Percentiles rank a stretch among this genome's conserved stretches.
These are phyloP conservation scores for Sebastes vulpes DNA, from an alignment of 2,797 vertebrate species.

Conservation along the genomic window DNA sequence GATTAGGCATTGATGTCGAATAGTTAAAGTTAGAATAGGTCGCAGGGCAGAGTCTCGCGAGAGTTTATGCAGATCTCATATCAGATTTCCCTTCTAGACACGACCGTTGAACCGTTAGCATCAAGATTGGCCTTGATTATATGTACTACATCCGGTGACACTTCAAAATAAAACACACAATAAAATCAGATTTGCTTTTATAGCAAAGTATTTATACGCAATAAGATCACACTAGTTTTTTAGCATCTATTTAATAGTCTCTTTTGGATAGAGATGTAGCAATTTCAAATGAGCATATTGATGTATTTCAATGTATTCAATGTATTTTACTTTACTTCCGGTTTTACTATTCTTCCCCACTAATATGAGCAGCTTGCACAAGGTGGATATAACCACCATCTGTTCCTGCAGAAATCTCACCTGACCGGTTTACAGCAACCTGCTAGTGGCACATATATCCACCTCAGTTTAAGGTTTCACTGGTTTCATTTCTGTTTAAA, in stretches of 20 bases:
- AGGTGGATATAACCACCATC: background rate
- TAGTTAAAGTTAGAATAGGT: no score
- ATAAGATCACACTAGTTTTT: rapidly evolving
- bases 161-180: constrained; percentile 66
- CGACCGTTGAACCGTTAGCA: constrained; percentile 1
- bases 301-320: background rate
- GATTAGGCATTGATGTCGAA: no score
- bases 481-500: constrained; percentile 57
- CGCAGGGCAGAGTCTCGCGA: no score
- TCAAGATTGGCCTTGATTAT: background rate
- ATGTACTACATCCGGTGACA: background rate
- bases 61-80: no score
- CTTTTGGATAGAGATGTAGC: rapidly evolving
- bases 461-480: constrained; percentile 53
- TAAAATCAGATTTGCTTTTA: background rate
- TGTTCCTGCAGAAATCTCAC: constrained; percentile 60
- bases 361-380: background rate
- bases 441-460: constrained; percentile 22
- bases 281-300: rapidly evolving
- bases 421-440: constrained; percentile 77
- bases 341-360: background rate
- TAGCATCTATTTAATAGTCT: rapidly evolving
- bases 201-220: rapidly evolving
- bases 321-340: constrained; percentile 29
- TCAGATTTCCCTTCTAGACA: no score